phyloP scores from a whole-genome alignment of 2,888 invertebrate species.

The Beris morrisii region DNA sequence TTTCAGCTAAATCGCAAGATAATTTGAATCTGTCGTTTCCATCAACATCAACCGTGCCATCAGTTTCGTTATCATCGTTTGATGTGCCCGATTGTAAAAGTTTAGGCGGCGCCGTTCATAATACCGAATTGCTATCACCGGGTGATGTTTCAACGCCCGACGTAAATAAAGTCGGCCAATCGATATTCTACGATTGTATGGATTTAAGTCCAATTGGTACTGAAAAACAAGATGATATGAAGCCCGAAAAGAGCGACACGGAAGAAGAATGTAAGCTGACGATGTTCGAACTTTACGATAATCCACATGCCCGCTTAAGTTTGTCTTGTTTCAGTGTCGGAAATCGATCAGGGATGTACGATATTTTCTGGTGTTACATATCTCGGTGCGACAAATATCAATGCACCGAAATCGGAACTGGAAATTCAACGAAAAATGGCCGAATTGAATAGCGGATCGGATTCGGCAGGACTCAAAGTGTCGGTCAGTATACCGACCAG shows the following conservation, averaged over 20 bases:
- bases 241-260: constrained; percentile 68
- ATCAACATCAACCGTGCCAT: constrained; percentile 27
- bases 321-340: constrained; percentile 62
- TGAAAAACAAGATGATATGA: constrained; percentile 80
- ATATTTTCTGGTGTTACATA: constrained; percentile 93
- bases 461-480: constrained; percentile 76
- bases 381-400: constrained; percentile 87
- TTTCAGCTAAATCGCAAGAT: constrained; percentile 26
- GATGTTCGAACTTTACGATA: neutral
- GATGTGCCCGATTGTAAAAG: constrained; percentile 38
- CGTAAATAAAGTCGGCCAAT: constrained; percentile 55
- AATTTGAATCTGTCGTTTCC: constrained; percentile 30
- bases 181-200: constrained; percentile 56
- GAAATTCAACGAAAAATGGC: constrained; percentile 94
- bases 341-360: constrained; percentile 85
- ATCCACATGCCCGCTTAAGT: constrained; percentile 3
- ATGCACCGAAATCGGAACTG: constrained; percentile 87
- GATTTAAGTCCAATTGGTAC: constrained; percentile 52
- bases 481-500: constrained; percentile 90
- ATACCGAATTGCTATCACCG: constrained; percentile 12
- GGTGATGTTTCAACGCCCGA: constrained; percentile 47
- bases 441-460: constrained; percentile 75
- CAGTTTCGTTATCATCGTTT: constrained; percentile 27
- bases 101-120: constrained; percentile 37
- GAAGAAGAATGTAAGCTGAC: constrained; percentile 68